Conservation (phyloP, 2,797 vertebrate species). For the Pyrocephalus nanus region DNA sequence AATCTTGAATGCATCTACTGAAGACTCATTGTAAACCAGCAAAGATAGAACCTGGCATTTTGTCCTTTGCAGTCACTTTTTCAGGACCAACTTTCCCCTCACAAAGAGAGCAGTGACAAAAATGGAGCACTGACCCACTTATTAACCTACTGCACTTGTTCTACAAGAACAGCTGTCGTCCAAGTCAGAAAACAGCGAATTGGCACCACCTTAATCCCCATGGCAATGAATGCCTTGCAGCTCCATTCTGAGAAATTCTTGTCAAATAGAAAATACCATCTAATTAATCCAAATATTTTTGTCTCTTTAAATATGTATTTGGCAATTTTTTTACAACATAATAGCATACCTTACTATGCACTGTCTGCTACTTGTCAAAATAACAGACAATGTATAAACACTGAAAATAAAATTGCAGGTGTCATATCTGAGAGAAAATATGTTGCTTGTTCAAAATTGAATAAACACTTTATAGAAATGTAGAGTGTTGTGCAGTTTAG, state of each 20-base stretch:
- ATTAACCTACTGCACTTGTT: neutral
- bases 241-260: neutral
- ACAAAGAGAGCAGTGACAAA: neutral
- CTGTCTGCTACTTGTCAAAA: conserved; percentile 21
- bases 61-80: neutral
- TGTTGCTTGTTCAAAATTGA: conserved; percentile 47
- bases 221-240: neutral
- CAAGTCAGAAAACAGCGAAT: neutral
- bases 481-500: conserved; percentile 26
- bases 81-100: neutral
- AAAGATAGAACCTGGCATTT: neutral
- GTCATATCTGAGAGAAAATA: conserved; percentile 35
- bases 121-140: neutral
- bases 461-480: conserved; percentile 27
- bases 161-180: neutral
- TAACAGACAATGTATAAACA: conserved; percentile 7
- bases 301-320: neutral
- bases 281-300: neutral
- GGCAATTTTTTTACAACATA: neutral
- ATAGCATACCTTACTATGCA: neutral
- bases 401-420: conserved; percentile 39
- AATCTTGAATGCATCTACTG: neutral
- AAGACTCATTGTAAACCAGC: neutral
- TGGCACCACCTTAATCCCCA: neutral
- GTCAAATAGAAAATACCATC: neutral